Conservation (phyloP, 2,113 vertebrate species). For the Stigmatopora argus region DNA sequence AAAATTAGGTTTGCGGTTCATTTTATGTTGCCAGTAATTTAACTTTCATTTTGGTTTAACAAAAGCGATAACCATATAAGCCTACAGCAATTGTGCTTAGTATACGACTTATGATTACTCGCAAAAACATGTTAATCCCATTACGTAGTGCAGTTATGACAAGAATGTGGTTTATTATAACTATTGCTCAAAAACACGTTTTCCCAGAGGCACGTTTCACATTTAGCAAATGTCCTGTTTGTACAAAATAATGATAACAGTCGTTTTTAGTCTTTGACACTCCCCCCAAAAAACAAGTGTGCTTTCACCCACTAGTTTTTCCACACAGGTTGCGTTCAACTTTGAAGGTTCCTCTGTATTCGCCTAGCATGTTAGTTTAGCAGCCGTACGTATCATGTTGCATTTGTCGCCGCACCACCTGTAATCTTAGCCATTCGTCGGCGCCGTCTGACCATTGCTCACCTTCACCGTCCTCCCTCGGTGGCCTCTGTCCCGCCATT, state of each 20-base stretch:
- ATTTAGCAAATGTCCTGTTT: too few species aligned
- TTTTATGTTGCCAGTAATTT: too few species aligned
- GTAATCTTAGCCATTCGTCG: background rate
- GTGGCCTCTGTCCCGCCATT: conserved; percentile 65
- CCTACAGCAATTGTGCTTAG: too few species aligned
- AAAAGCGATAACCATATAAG: too few species aligned
- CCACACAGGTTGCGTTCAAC: background rate
- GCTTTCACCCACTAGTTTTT: background rate
- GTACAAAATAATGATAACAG: too few species aligned
- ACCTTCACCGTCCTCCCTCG: conserved; percentile 63
- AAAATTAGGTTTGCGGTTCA: too few species aligned
- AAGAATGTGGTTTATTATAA: background rate
- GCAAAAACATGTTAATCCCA: background rate
- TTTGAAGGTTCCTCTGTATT: background rate
- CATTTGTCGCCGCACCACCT: background rate
- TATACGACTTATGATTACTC: too few species aligned
- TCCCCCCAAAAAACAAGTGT: background rate
- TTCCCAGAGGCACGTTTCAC: too few species aligned
- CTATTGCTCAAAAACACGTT: background rate
- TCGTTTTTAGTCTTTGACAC: background rate
- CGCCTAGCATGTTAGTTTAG: background rate
- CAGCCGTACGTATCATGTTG: background rate
- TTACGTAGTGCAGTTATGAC: background rate
- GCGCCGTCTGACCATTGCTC: conserved; percentile 69
- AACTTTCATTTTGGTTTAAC: too few species aligned